Evolutionary conservation across 2,113 vertebrate species (phyloP).

Genomic region (Aptenodytes forsteri): DNA sequence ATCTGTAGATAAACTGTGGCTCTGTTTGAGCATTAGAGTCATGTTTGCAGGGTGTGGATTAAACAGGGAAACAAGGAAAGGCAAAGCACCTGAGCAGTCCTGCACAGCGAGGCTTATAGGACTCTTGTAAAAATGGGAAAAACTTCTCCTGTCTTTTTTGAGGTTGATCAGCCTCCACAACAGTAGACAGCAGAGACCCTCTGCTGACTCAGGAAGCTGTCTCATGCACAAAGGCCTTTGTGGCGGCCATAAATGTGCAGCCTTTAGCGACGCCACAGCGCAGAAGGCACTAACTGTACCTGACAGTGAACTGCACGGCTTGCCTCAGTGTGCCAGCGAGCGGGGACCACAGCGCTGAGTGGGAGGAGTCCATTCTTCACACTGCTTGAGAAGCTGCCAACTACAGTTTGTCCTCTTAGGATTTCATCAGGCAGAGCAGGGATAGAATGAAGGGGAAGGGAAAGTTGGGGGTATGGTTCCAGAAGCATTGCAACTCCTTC

Average conservation of each 20-base stretch:
- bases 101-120: neutral
- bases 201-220: neutral
- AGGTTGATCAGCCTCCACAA: neutral
- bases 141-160: neutral
- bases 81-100: neutral
- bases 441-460: neutral
- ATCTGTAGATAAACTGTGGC: neutral
- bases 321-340: neutral
- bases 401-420: neutral
- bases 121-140: neutral
- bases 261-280: rapidly evolving
- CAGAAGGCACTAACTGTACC: neutral
- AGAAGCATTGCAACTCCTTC: neutral
- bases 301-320: neutral
- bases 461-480: neutral
- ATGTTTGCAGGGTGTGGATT: neutral
- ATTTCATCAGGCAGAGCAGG: neutral
- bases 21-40: neutral
- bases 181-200: neutral
- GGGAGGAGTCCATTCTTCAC: neutral
- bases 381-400: neutral
- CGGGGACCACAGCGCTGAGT: neutral
- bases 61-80: neutral
- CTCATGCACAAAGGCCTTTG: neutral
- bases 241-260: neutral